Percentiles rank a stretch among this genome's conserved stretches.
phyloP scores from a whole-genome alignment of 2,113 vertebrate species.

The Eira barbara region DNA sequence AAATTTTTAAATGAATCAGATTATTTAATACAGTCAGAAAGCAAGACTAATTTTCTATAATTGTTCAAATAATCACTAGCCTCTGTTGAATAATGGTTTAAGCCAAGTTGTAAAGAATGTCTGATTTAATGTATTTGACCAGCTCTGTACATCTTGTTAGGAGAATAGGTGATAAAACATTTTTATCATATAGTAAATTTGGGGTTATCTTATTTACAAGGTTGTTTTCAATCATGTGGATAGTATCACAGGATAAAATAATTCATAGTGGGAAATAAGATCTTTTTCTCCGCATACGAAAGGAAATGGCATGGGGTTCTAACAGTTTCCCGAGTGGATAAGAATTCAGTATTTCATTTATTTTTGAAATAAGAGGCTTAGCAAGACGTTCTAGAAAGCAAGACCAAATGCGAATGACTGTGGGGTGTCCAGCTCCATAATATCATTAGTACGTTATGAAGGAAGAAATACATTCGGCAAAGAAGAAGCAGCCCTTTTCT shows the following conservation, averaged over 20 bases:
- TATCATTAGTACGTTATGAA: background rate
- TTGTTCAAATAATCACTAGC: background rate
- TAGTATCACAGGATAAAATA: background rate
- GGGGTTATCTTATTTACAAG: background rate
- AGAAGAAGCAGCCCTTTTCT: background rate
- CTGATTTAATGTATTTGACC: background rate
- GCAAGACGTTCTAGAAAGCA: background rate
- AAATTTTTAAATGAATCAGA: background rate
- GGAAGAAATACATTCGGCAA: background rate
- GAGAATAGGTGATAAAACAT: background rate
- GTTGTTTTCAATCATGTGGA: background rate
- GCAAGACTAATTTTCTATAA: background rate
- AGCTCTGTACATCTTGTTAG: background rate
- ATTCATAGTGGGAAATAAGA: background rate
- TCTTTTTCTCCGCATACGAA: background rate
- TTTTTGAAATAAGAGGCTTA: background rate
- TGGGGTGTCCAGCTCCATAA: background rate
- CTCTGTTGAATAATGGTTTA: background rate
- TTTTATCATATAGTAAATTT: constrained; percentile 44
- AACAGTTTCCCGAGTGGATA: background rate
- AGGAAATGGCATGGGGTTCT: background rate
- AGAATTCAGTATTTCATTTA: background rate
- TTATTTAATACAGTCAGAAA: background rate
- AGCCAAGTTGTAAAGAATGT: background rate
- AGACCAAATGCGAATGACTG: background rate